Evolutionary conservation across 2,888 invertebrate genomes (phyloP).

Genomic region (Acleris emargana): DNA sequence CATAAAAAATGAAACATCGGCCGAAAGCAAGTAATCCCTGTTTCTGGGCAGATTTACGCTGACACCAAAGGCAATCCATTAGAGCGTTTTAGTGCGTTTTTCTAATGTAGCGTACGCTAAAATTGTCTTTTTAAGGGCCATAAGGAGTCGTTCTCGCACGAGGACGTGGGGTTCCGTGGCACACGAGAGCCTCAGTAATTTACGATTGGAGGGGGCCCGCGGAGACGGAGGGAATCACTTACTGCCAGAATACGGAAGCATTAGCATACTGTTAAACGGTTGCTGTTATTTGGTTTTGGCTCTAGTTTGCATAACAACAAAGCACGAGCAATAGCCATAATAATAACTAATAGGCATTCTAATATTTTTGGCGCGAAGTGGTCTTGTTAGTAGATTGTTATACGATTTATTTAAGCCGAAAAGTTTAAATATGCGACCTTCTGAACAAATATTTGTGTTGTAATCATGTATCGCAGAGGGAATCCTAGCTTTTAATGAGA

Average conservation of each 20-base stretch:
- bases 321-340: no score
- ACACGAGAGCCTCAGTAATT: conserved; percentile 53
- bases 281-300: conserved; percentile 12
- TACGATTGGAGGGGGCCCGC: conserved; percentile 47
- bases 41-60: conserved; percentile 48
- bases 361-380: no score
- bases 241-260: conserved; percentile 31
- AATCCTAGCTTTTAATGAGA: no score
- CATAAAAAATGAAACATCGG: conserved; percentile 27
- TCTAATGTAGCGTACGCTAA: conserved; percentile 56
- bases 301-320: not conserved
- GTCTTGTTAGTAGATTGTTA: no score
- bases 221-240: conserved; percentile 29
- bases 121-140: conserved; percentile 55
- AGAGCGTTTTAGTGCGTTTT: conserved; percentile 50
- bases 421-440: no score
- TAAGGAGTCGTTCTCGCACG: conserved; percentile 47
- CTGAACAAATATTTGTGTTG: no score
- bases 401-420: no score
- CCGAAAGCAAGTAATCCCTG: conserved; percentile 37
- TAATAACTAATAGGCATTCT: no score
- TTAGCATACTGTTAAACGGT: conserved; percentile 34
- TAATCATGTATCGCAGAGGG: no score
- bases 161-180: conserved; percentile 43
- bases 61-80: conserved; percentile 50